Percentiles rank a stretch among this genome's conserved stretches.
Conservation (phyloP, 2,888 invertebrate species). For the Drosophila helvetica region DNA sequence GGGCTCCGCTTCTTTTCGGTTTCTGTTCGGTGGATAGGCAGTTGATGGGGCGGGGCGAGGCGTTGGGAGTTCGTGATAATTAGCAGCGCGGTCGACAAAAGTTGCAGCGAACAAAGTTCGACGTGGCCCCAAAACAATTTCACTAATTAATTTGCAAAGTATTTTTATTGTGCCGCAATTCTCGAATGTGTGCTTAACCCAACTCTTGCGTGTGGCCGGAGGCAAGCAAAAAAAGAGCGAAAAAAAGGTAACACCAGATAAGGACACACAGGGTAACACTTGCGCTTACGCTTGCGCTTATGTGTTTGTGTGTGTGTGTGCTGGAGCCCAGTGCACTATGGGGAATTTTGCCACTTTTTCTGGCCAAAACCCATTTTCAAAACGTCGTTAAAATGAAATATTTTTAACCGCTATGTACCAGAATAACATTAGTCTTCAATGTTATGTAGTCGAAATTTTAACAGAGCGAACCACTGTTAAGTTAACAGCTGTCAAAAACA, state of each 20-base stretch:
- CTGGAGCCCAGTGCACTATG: too few species aligned
- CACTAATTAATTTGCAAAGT: conserved; percentile 67
- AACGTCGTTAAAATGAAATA: too few species aligned
- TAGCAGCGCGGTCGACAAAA: conserved; percentile 35
- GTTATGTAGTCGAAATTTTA: too few species aligned
- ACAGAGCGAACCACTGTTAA: too few species aligned
- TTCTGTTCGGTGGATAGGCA: background rate
- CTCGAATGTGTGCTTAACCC: conserved; percentile 57
- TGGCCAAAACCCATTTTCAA: too few species aligned
- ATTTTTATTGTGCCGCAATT: conserved; percentile 47
- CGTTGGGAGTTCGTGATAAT: conserved; percentile 26
- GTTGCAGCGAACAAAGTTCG: conserved; percentile 15
- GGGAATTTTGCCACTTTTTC: too few species aligned
- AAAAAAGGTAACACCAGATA: conserved; percentile 15
- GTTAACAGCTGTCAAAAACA: too few species aligned
- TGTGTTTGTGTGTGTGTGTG: background rate
- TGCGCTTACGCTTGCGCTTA: background rate
- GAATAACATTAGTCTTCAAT: too few species aligned
- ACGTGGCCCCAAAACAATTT: conserved; percentile 35
- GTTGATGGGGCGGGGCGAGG: background rate
- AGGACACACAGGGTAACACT: background rate
- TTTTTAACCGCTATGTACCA: too few species aligned
- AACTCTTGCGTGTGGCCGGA: conserved; percentile 53
- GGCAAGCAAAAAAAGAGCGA: conserved; percentile 7
- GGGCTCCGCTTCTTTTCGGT: background rate